Percentiles rank a stretch among this genome's conserved stretches.
Conservation (phyloP, 2,113 vertebrate species). For the Bubo blakistoni region DNA sequence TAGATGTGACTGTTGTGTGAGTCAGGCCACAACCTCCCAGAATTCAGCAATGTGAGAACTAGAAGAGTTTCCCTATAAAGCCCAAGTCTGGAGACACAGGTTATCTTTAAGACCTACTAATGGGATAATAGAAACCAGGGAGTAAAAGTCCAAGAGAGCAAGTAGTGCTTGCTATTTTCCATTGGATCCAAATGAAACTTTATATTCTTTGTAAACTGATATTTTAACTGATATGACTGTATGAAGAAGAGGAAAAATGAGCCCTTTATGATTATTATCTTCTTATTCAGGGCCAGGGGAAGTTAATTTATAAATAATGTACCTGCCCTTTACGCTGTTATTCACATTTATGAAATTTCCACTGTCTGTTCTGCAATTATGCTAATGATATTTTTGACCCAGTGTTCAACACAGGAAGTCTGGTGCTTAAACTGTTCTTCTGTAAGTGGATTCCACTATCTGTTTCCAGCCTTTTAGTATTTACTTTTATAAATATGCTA, state of each 20-base stretch:
- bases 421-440: background rate
- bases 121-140: background rate
- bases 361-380: conserved; percentile 2
- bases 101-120: background rate
- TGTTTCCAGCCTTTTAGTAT: background rate
- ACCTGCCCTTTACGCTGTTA: background rate
- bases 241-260: conserved; percentile 4
- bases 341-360: background rate
- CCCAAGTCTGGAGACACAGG: background rate
- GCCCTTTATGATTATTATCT: background rate
- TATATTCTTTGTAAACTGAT: background rate
- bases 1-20: background rate
- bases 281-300: background rate
- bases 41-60: background rate
- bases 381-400: background rate
- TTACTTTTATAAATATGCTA: background rate
- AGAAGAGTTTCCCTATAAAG: background rate
- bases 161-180: background rate
- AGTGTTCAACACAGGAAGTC: background rate
- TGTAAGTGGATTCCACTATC: background rate
- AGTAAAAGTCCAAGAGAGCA: background rate
- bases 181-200: background rate
- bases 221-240: background rate
- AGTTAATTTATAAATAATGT: conserved; percentile 26
- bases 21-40: background rate